phyloP scores from a whole-genome alignment of 2,113 vertebrate genomes.

The Gadus macrocephalus region DNA sequence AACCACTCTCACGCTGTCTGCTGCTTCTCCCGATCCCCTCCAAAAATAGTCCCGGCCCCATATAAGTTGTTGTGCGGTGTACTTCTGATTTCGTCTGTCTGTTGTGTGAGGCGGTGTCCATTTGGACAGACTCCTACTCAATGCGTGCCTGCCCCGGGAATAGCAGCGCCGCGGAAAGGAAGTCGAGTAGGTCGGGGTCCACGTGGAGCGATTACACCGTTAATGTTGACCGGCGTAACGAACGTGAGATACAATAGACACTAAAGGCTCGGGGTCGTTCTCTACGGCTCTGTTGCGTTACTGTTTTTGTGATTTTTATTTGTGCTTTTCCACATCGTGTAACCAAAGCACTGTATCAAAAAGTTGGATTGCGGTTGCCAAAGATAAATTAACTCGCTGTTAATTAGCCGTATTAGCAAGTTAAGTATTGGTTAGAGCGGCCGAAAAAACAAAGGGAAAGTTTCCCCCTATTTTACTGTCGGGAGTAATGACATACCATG shows the following conservation, averaged over 20 bases:
- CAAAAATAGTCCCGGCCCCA: too few species aligned
- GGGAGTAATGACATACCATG: not conserved
- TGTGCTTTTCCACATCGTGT: too few species aligned
- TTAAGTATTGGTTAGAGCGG: not conserved
- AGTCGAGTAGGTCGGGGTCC: not conserved
- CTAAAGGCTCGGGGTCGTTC: too few species aligned
- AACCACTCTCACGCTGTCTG: too few species aligned
- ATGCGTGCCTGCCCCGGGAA: conserved; percentile 6
- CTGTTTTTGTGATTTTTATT: too few species aligned
- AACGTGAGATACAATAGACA: too few species aligned
- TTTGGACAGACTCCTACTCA: conserved; percentile 2
- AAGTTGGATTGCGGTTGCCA: too few species aligned
- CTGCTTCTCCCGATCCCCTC: too few species aligned
- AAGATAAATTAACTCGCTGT: too few species aligned
- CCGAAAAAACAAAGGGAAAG: not conserved
- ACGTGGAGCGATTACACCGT: not conserved
- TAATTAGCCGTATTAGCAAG: not conserved
- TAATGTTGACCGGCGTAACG: not conserved
- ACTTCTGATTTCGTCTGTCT: not conserved
- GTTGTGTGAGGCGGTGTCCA: conserved; percentile 3
- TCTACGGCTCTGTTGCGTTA: too few species aligned
- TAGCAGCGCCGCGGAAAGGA: not conserved
- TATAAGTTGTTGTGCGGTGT: too few species aligned
- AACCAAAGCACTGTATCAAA: too few species aligned
- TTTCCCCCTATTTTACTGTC: not conserved